A percentile compares a stretch with the other conserved stretches of the same genome.
Conservation (phyloP, 1,140 invertebrate genomes). For the Panagrolaimus sp. region DNA sequence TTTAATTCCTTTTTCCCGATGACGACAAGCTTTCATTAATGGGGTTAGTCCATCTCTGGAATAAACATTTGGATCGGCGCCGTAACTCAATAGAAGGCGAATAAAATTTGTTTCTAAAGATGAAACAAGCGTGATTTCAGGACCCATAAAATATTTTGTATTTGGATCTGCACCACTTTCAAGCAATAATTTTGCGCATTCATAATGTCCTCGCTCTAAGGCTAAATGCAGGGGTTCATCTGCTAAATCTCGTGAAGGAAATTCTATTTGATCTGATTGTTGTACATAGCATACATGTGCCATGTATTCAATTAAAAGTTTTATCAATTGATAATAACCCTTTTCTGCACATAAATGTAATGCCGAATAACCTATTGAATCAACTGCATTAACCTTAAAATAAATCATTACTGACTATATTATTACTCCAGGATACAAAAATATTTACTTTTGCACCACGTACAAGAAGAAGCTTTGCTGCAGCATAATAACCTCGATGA, state of each 20-base stretch:
- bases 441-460: constrained; percentile 53
- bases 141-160: constrained; percentile 59
- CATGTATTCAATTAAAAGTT: constrained; percentile 71
- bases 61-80: constrained; percentile 38
- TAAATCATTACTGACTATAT: too few relatives aligned
- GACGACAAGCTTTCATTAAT: constrained; percentile 38
- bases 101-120: constrained; percentile 29
- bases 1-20: constrained; percentile 20
- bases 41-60: constrained; percentile 33
- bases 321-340: constrained; percentile 64
- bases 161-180: constrained; percentile 68
- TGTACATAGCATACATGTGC: constrained; percentile 72
- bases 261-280: constrained; percentile 28
- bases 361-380: constrained; percentile 82
- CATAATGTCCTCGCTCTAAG: constrained; percentile 78
- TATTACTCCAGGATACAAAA: too few relatives aligned
- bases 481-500: constrained; percentile 75
- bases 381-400: constrained; percentile 70
- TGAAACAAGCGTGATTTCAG: constrained; percentile 32
- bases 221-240: constrained; percentile 61
- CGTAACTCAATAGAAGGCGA: constrained; percentile 23
- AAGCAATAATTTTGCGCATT: constrained; percentile 66
- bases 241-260: constrained; percentile 37
- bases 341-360: constrained; percentile 78
- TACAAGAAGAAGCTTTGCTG: constrained; percentile 64